Conservation (phyloP, 2,888 invertebrate species). For the Drosophila tripunctata region DNA sequence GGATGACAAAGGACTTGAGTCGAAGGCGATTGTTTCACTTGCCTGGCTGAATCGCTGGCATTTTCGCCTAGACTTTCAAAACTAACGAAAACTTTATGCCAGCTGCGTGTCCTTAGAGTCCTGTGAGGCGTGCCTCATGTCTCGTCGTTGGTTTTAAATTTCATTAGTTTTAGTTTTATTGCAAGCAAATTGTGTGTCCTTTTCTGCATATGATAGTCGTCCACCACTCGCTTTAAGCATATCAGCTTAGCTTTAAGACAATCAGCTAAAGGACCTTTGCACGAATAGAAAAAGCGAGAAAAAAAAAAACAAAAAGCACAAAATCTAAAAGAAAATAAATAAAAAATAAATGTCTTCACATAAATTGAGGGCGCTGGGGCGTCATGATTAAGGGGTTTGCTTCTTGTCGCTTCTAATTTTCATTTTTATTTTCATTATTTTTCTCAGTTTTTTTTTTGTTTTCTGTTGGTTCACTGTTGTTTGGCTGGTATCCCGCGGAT, state of each 20-base stretch:
- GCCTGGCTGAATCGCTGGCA: conserved; percentile 44
- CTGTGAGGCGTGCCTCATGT: conserved; percentile 20
- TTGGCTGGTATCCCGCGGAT: conserved; percentile 82
- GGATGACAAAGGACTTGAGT: conserved; percentile 4
- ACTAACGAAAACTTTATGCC: conserved; percentile 45
- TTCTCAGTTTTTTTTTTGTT: conserved; percentile 21
- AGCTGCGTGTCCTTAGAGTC: conserved; percentile 24
- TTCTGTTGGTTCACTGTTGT: conserved; percentile 23
- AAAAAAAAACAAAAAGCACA: conserved; percentile 6
- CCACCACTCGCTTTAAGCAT: neutral
- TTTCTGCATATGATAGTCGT: conserved; percentile 2
- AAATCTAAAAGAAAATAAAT: neutral
- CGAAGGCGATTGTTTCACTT: conserved; percentile 41
- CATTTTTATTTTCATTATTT: conserved; percentile 74
- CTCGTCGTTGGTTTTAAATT: conserved; percentile 68
- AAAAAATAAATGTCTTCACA: conserved; percentile 44
- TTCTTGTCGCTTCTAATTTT: conserved; percentile 75
- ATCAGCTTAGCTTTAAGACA: conserved; percentile 21
- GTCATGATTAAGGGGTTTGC: conserved; percentile 78
- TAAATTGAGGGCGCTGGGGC: conserved; percentile 73
- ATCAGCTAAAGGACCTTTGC: neutral
- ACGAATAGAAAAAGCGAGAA: conserved; percentile 3
- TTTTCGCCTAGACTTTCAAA: conserved; percentile 28
- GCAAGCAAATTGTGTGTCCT: conserved; percentile 33
- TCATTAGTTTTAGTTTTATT: conserved; percentile 75